phyloP scores from a whole-genome alignment of 2,888 invertebrate genomes.

The Morpho deidamia region DNA sequence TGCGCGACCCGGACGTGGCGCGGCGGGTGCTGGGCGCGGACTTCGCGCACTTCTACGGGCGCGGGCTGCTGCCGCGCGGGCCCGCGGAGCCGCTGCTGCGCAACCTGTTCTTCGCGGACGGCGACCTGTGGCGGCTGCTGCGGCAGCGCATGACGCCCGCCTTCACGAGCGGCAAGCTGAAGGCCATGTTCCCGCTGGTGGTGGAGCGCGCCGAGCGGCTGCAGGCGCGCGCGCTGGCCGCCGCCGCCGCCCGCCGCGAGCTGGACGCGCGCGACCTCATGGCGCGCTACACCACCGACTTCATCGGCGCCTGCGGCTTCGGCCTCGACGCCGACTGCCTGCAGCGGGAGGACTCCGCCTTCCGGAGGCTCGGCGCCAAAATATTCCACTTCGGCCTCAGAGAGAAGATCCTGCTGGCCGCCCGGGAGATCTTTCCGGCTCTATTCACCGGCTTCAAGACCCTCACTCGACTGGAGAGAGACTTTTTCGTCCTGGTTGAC shows the following conservation, averaged over 20 bases:
- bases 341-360: conserved; percentile 37
- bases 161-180: conserved; percentile 55
- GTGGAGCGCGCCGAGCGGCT: conserved; percentile 51
- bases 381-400: conserved; percentile 34
- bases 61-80: conserved; percentile 40
- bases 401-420: conserved; percentile 24
- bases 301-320: conserved; percentile 46
- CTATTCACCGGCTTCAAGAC: conserved; percentile 7
- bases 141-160: conserved; percentile 55
- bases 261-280: conserved; percentile 39
- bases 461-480: no score
- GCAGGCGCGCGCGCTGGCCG: conserved; percentile 26
- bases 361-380: conserved; percentile 32
- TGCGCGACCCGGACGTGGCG: conserved; percentile 48
- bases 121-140: conserved; percentile 54
- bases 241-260: conserved; percentile 30
- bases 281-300: conserved; percentile 45
- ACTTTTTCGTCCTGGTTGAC: no score
- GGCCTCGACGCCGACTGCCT: conserved; percentile 39
- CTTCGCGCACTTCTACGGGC: conserved; percentile 44
- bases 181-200: conserved; percentile 58
- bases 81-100: conserved; percentile 40
- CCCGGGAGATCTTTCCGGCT: conserved; percentile 44
- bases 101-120: conserved; percentile 50
- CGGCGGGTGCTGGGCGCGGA: conserved; percentile 44